These are phyloP conservation scores for Dryobates pubescens DNA, from an alignment of 2,797 vertebrate genomes.

Conservation along the genomic window DNA sequence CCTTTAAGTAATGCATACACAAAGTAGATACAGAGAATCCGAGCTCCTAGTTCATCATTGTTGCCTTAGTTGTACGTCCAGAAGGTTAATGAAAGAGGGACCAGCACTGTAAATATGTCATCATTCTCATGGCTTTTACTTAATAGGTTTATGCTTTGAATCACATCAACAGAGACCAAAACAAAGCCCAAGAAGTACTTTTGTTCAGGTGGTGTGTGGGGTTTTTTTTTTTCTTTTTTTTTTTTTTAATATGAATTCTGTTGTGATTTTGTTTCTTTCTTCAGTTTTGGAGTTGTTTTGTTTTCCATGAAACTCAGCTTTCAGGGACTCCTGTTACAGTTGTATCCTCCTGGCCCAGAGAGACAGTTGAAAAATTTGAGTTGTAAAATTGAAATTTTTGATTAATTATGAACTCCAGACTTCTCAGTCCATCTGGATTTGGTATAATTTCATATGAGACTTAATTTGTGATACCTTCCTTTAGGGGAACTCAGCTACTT, in stretches of 20 bases:
- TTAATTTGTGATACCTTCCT: background rate
- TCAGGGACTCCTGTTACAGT: background rate
- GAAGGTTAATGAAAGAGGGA: background rate
- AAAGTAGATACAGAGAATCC: background rate
- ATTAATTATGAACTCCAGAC: conserved; percentile 4
- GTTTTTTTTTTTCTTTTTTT: too few relatives aligned
- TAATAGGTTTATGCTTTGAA: background rate
- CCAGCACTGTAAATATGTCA: background rate
- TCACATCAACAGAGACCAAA: background rate
- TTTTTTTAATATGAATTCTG: fast-evolving
- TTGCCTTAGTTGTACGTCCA: background rate
- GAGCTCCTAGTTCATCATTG: background rate
- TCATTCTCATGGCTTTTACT: background rate
- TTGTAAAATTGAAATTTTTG: background rate
- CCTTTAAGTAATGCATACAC: background rate
- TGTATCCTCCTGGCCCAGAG: background rate
- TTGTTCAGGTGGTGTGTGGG: background rate
- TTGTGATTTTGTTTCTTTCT: background rate
- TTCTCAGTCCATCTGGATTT: background rate
- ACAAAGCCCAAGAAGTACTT: background rate
- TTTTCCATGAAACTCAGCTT: background rate
- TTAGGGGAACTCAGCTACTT: background rate
- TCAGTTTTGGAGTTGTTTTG: background rate
- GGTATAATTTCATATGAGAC: background rate
- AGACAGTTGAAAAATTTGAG: background rate